phyloP scores from a whole-genome alignment of 2,797 vertebrate genomes.

The Schizopygopsis malacanthus region DNA sequence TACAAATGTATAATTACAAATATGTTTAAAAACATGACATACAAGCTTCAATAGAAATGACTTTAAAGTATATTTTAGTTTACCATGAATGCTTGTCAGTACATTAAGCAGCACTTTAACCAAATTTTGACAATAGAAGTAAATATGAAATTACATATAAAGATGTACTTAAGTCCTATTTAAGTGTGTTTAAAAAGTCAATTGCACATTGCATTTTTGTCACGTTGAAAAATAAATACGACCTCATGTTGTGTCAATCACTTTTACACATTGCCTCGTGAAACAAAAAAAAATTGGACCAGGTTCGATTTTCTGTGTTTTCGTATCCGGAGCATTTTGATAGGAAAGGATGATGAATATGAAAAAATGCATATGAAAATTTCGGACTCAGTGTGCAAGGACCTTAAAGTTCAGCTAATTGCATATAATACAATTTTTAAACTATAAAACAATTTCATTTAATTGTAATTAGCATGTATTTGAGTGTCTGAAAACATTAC shows the following conservation, averaged over 20 bases:
- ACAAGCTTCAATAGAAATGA: neutral
- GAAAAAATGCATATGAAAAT: no score
- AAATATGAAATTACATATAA: neutral
- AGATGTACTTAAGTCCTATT: neutral
- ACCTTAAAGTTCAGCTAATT: neutral
- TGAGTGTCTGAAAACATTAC: neutral
- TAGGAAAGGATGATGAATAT: no score
- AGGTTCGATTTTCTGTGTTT: no score
- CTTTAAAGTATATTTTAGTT: neutral
- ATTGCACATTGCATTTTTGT: no score
- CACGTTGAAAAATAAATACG: no score
- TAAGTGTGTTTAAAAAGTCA: neutral
- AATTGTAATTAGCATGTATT: neutral
- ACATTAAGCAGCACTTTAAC: neutral
- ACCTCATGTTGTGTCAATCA: no score
- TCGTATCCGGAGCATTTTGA: no score
- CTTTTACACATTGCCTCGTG: no score
- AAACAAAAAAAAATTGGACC: no score
- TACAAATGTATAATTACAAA: neutral
- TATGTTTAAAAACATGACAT: neutral
- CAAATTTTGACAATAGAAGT: neutral
- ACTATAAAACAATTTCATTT: neutral
- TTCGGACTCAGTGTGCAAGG: no score
- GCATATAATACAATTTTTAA: neutral
- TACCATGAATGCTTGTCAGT: neutral